These are phyloP conservation scores for Dascyllus trimaculatus DNA, from an alignment of 2,113 vertebrate species.

Conservation along the genomic window DNA sequence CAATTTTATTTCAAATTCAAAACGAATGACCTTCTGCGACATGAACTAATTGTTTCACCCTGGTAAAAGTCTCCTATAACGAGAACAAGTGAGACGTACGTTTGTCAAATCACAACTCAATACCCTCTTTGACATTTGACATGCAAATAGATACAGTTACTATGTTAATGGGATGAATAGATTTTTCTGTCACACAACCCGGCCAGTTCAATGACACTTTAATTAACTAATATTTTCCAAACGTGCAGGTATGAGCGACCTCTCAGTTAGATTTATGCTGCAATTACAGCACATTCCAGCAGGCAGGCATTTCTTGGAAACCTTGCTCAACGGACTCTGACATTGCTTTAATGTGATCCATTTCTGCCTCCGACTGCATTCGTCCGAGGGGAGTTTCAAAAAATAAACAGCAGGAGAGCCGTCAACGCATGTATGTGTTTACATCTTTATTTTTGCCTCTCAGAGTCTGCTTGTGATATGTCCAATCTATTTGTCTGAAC, in stretches of 20 bases:
- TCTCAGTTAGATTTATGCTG: constrained; percentile 48
- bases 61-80: constrained; percentile 62
- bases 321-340: constrained; percentile 34
- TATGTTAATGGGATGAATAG: constrained; percentile 73
- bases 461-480: constrained; percentile 47
- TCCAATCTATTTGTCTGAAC: constrained; percentile 77
- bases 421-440: constrained; percentile 46
- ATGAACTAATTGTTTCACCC: constrained; percentile 21
- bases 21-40: constrained; percentile 32
- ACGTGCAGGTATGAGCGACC: constrained; percentile 43
- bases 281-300: constrained; percentile 45
- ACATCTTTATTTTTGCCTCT: constrained; percentile 66
- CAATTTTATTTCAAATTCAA: background rate
- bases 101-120: constrained; percentile 73
- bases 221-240: constrained; percentile 70
- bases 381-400: constrained; percentile 26
- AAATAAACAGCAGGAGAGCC: constrained; percentile 41
- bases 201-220: constrained; percentile 64
- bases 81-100: constrained; percentile 58
- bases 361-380: constrained; percentile 25
- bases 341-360: constrained; percentile 34
- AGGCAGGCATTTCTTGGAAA: constrained; percentile 44
- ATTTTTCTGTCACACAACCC: constrained; percentile 75
- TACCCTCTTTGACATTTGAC: constrained; percentile 73
- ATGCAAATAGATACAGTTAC: constrained; percentile 79